phyloP scores from a whole-genome alignment of 2,888 invertebrate genomes.

The Pedicia rivosa region DNA sequence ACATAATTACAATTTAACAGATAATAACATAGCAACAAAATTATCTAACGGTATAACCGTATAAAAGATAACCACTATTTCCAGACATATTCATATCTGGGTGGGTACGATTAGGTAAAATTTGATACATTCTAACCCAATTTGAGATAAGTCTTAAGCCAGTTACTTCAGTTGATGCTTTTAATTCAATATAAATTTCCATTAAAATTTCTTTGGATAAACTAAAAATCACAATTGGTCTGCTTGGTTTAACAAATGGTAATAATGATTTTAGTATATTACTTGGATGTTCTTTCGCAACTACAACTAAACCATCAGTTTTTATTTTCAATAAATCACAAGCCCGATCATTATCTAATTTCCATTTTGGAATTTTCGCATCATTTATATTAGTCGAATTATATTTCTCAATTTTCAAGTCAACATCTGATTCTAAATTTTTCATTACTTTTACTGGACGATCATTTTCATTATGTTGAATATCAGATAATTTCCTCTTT shows the following conservation, averaged over 20 bases:
- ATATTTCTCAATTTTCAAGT: slow-evolving; percentile 13
- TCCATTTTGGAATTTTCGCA: slow-evolving; percentile 49
- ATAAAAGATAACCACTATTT: slow-evolving; percentile 75
- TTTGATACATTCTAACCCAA: slow-evolving; percentile 83
- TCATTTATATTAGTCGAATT: no score
- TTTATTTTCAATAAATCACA: slow-evolving; percentile 42
- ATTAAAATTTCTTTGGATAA: slow-evolving; percentile 67
- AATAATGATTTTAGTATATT: slow-evolving; percentile 59
- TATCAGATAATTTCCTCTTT: slow-evolving; percentile 2
- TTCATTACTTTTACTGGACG: slow-evolving; percentile 20
- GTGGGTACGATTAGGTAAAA: slow-evolving; percentile 80
- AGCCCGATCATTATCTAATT: slow-evolving; percentile 49
- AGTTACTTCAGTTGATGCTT: slow-evolving; percentile 51
- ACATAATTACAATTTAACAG: not conserved
- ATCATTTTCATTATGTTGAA: slow-evolving; percentile 10
- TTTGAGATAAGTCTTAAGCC: slow-evolving; percentile 67
- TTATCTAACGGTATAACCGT: slow-evolving; percentile 37
- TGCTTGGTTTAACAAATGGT: slow-evolving; percentile 60
- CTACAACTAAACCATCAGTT: slow-evolving; percentile 62
- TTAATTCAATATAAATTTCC: slow-evolving; percentile 65
- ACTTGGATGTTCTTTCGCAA: slow-evolving; percentile 72
- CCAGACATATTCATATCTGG: slow-evolving; percentile 85
- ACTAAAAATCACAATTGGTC: slow-evolving; percentile 76
- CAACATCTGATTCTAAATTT: slow-evolving; percentile 21
- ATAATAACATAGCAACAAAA: not conserved